phyloP scores from a whole-genome alignment of 2,113 vertebrate genomes.

The Tupaia tana region DNA sequence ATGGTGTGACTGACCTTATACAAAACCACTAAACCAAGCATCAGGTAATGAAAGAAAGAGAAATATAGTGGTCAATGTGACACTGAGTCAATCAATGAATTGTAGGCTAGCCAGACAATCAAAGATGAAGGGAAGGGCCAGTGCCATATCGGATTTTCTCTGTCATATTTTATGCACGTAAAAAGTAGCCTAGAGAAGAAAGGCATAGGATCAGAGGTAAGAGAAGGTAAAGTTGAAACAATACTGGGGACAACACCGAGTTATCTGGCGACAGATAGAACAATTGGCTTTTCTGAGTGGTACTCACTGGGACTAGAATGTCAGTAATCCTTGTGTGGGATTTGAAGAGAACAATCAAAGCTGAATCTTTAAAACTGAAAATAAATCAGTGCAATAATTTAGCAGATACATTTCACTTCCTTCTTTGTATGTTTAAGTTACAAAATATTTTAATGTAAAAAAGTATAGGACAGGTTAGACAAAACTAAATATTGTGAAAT shows the following conservation, averaged over 20 bases:
- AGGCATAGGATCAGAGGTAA: background rate
- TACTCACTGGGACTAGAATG: background rate
- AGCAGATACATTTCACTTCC: background rate
- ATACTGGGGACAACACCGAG: background rate
- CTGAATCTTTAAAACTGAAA: constrained; percentile 7
- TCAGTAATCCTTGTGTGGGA: background rate
- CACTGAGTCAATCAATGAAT: background rate
- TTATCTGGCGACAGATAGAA: background rate
- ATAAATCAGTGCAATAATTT: background rate
- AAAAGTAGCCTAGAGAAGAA: background rate
- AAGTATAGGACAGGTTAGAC: background rate
- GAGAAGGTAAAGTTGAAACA: background rate
- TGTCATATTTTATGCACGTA: background rate
- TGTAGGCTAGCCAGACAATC: background rate
- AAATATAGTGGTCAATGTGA: background rate
- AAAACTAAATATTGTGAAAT: background rate
- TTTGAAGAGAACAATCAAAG: background rate
- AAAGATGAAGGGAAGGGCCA: background rate
- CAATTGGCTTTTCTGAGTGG: background rate
- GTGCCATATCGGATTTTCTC: background rate
- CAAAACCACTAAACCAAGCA: constrained; percentile 4
- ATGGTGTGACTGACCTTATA: background rate
- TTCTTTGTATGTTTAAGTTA: background rate
- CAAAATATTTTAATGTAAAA: background rate
- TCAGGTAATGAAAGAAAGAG: background rate